phyloP scores from a whole-genome alignment of 2,797 vertebrate species.

The Hemitrygon akajei region DNA sequence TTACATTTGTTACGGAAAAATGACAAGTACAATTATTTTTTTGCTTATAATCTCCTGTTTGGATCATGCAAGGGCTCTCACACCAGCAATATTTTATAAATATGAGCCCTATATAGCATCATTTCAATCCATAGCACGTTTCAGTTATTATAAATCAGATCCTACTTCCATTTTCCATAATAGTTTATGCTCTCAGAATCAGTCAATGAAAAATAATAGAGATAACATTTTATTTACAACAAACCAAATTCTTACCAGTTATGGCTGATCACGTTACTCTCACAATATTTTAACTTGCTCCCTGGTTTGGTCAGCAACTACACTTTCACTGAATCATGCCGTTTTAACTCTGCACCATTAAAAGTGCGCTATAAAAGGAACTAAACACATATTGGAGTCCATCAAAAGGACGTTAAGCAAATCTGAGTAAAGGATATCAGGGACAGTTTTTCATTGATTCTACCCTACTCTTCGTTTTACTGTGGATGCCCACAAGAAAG shows the following conservation, averaged over 20 bases:
- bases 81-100: background rate
- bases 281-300: background rate
- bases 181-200: background rate
- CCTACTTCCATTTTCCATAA: background rate
- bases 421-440: background rate
- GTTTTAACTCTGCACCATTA: background rate
- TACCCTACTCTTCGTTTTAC: too few relatives aligned
- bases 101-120: background rate
- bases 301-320: background rate
- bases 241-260: background rate
- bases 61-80: background rate
- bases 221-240: background rate
- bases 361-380: background rate
- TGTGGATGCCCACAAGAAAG: too few relatives aligned
- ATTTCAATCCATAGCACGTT: background rate
- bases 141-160: background rate
- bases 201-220: background rate
- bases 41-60: background rate
- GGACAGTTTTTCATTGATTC: background rate
- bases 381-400: background rate
- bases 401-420: background rate
- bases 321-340: background rate
- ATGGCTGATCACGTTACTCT: background rate
- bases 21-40: conserved; percentile 11
- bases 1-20: background rate